Percentiles rank a stretch among this genome's conserved stretches.
Conservation (phyloP, 1,140 invertebrate genomes). For the Halesus radiatus region DNA sequence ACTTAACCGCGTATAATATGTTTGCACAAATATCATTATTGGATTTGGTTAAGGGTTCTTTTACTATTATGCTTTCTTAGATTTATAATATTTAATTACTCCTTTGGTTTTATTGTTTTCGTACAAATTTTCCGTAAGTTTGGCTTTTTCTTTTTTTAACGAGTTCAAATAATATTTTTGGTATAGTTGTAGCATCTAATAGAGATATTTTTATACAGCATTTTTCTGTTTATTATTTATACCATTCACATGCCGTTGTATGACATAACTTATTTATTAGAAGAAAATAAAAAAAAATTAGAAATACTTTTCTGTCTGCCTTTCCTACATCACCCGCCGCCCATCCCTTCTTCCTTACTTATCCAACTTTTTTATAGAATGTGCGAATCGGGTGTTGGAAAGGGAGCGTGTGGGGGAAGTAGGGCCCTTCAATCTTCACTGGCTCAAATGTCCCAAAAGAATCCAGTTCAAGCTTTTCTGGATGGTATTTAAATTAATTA, state of each 20-base stretch:
- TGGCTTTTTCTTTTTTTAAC: constrained; percentile 42
- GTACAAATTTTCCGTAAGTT: constrained; percentile 52
- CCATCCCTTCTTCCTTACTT: background rate
- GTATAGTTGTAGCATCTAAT: constrained; percentile 45
- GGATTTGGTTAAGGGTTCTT: constrained; percentile 40
- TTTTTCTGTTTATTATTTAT: constrained; percentile 54
- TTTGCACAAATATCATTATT: constrained; percentile 22
- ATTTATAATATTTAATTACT: constrained; percentile 41
- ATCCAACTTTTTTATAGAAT: no score
- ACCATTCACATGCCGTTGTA: constrained; percentile 54
- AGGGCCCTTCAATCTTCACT: no score
- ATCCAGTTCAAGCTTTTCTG: no score
- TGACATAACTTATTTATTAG: constrained; percentile 57
- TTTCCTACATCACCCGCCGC: no score
- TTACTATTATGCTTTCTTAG: constrained; percentile 46
- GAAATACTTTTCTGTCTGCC: background rate
- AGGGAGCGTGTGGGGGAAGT: no score
- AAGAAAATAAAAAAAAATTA: constrained; percentile 47
- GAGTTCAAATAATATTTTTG: constrained; percentile 39
- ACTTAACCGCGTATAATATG: constrained; percentile 41
- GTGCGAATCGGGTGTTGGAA: no score
- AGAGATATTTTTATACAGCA: constrained; percentile 57
- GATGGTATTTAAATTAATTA: no score
- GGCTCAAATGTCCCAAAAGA: no score
- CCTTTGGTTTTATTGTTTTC: constrained; percentile 43